Base-by-base conservation (phyloP, 2,113 vertebrate genomes). In the Sapajus apella region DNA sequence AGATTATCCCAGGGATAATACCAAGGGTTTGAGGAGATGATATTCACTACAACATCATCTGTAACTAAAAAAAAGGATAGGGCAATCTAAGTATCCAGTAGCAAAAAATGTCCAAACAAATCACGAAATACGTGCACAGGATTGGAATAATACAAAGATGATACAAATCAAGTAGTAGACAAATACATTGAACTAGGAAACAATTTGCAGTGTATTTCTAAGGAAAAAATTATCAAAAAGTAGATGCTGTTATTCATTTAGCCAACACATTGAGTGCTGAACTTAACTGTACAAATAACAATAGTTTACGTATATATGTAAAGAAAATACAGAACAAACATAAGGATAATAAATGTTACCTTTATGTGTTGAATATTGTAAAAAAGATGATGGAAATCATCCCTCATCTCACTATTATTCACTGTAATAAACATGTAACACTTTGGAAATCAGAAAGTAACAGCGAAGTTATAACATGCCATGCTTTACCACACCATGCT, bases 261-360 rank as follows among this genome's bases (percentile, higher is more conserved):
- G 77, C 4, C 55, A 86, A 73, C 30, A 86, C 10, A 50, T 8
- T 82, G 40, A 85, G 27, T 66, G 3, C 14, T 58, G 25, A 56
- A 50, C 6, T 87, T 94, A 61, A 73, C 87, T 83, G 88, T 3
- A 43, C 45, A 92, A 81, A 56, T 73, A 92, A 72, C 45, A 64
- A 58, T 43, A 77, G 32, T n/a, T 50, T 64, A 14, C 1, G 1
- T 50, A 1, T 37, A 30, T 61, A 23, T 90, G 7, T 47, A 79
- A 91, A 90, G 35, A 90, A 76, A 93, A 94, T 68, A 56, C 50
- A 91, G n/a, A 72, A 76, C 87, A 96, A 13, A 73, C 35, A 21
- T 20, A 80, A 72, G 12, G 16, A 68, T 55, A 87, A 91, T n/a
- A 81, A 45, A 77, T 30, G n/a, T 32, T 91, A 43, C 52, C 64